Evolutionary conservation across 1,140 invertebrate species (phyloP), one percentile per base, ranked within the genome.

Genomic region (Myzus persicae): DNA sequence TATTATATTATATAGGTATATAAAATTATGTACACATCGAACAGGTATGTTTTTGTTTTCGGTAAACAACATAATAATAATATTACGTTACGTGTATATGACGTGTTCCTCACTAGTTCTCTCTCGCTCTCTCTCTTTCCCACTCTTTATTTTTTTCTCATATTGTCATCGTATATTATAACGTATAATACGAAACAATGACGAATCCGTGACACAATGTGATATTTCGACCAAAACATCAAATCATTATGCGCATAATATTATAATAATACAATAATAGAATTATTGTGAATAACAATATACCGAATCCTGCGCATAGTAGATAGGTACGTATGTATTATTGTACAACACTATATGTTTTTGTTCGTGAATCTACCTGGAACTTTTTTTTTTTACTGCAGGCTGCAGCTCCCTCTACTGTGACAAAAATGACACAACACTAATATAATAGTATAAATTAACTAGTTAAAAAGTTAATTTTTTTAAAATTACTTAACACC

Each of bases 191-290:
- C n/a, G 42, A 89, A 89, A 89, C 87, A 51, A 89, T 51, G 85
- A 87, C 42, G 87, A 87, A n/a, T 89, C 87, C n/a, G 46, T 89
- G 87, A 89, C 87, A 89, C 87, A 38, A 89, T 38, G 87, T 51
- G 46, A 89, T 89, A 89, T 89, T 89, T 89, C 87, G 87, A 89
- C 46, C 87, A 51, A 51, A 89, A 48, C 85, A 40, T 88, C 85
- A 88, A 88, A 88, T 87, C 42, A 87, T 48, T 87, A 87, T 87
- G 85, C 85, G 85, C 85, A 87, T 87, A 87, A 87, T 87, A 36
- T 87, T 46, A 87, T 87, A 87, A 87, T 87, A 87, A 87, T 87
- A 36, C 44, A 87, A 87, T 87, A 87, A 87, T 87, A 44, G 20
- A 87, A 87, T 87, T 87, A 87, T 82, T 42, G 38, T 36, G 46